phyloP scores from a whole-genome alignment of 2,797 vertebrate species.

The Alauda arvensis region DNA sequence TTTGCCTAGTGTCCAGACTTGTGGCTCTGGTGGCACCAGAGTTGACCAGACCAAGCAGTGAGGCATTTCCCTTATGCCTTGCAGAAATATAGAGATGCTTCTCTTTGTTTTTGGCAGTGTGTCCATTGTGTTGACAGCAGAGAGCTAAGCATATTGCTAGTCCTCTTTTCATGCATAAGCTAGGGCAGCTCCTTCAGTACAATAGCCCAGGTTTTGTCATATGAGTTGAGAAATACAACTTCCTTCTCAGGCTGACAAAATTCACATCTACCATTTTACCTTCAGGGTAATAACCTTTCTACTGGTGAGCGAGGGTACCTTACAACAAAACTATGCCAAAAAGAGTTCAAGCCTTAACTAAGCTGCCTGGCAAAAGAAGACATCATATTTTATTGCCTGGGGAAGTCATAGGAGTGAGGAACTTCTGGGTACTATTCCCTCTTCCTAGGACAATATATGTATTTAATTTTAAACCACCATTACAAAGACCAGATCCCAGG shows the following conservation, averaged over 20 bases:
- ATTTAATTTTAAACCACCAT: neutral
- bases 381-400: neutral
- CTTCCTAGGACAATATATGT: neutral
- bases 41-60: neutral
- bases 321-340: neutral
- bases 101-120: neutral
- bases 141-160: neutral
- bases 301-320: neutral
- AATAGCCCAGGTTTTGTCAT: neutral
- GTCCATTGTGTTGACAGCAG: neutral
- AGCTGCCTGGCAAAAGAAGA: neutral
- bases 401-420: neutral
- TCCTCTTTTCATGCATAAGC: neutral
- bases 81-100: neutral
- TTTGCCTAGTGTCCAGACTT: neutral
- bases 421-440: neutral
- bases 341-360: neutral
- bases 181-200: neutral
- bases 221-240: neutral
- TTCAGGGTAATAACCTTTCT: neutral
- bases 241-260: neutral
- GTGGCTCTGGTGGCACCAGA: neutral
- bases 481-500: neutral
- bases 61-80: neutral
- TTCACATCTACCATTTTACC: neutral